Base-by-base conservation (phyloP, 2,888 invertebrate species). In the Neoscelio sp. region DNA sequence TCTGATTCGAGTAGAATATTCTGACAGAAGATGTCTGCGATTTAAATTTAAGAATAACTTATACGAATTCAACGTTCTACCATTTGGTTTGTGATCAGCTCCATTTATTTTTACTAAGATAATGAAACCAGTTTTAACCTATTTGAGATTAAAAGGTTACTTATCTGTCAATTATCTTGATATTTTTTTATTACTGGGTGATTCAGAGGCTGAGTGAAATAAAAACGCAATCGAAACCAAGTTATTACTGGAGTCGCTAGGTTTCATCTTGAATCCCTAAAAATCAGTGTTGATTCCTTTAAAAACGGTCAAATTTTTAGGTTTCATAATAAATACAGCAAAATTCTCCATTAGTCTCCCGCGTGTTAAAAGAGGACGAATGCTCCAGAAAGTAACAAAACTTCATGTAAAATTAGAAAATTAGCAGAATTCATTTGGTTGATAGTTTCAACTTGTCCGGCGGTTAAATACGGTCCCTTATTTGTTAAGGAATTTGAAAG, bases 391-490 rank as follows among this genome's bases (percentile, higher is more conserved):
- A 4, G 28, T 8, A 2, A 42, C 42, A 10, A 5, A 56, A 7
- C 78, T 77, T 71, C 7, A 0, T 78, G 28, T 40, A 80, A 74
- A 60, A 82, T 82, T 8, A 26, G 65, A 40, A 20, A 71, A 18
- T 68, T 81, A 15, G 70, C 64, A 3, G 8, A 65, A 46, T 48
- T 79, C 26, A 13, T 78, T 6, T 70, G 80, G 2, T 15, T 73
- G 12, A 97, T 97, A 70, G 99, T 92, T 0, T 97, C 78, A 10
- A 68, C 79, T 0, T 76, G 71, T 7, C 79, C 80, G 23, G 82
- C 80, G 1, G 46, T 81, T 35, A 68, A 70, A 0, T 82, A 83
- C 40, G 74, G 80, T 1, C 73, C 54, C 1, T 54, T 80, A 2
- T 40, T 78, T 35, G 74, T 64, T 20, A 82, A 80, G 26, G 12